Evolutionary conservation across 2,113 vertebrate genomes (phyloP).

Genomic region (Xiphorhynchus elegans): DNA sequence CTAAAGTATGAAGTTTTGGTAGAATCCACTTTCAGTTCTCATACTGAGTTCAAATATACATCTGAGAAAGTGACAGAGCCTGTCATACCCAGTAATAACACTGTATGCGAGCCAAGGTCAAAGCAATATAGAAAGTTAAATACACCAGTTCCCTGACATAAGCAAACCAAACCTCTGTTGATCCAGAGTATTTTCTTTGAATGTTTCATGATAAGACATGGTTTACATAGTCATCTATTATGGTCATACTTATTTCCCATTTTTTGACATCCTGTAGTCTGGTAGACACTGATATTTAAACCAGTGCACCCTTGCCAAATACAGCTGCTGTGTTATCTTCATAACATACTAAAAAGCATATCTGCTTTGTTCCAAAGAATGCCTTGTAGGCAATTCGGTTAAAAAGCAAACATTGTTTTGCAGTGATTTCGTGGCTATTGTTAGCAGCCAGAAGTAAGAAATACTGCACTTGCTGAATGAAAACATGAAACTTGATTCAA

Average conservation of each 20-base stretch:
- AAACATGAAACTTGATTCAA: neutral
- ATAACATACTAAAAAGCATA: neutral
- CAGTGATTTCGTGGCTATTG: neutral
- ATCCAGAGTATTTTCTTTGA: neutral
- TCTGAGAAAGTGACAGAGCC: neutral
- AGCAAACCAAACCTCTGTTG: slow-evolving; percentile 23
- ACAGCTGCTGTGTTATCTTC: slow-evolving; percentile 33
- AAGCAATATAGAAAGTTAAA: slow-evolving; percentile 12
- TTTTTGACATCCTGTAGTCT: slow-evolving; percentile 34
- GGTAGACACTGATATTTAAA: slow-evolving; percentile 27
- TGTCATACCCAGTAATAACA: neutral
- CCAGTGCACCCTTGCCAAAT: slow-evolving; percentile 9
- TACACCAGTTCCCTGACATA: neutral
- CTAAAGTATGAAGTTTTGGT: neutral
- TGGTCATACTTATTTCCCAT: neutral
- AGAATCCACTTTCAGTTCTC: neutral
- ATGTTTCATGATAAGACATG: slow-evolving; percentile 1
- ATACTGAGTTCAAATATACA: neutral
- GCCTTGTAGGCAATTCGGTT: neutral
- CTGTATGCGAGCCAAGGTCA: neutral
- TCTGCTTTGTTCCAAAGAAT: neutral
- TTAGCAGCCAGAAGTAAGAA: neutral
- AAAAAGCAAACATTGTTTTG: neutral
- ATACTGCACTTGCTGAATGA: neutral
- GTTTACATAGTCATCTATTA: slow-evolving; percentile 23